These are phyloP conservation scores for Coremacera marginata DNA, from an alignment of 2,888 invertebrate species.

Conservation along the genomic window DNA sequence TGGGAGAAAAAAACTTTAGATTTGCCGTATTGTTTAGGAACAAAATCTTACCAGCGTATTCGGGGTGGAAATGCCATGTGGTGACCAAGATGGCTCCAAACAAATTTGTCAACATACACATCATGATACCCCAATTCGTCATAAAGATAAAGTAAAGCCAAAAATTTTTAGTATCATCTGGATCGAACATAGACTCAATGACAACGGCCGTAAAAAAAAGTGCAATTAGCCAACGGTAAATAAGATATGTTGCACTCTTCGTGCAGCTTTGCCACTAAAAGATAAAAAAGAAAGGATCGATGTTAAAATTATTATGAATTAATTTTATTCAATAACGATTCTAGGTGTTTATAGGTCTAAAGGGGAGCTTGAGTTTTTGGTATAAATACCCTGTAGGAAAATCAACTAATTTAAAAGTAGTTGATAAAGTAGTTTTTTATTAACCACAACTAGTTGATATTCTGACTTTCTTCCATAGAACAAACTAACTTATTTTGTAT, in stretches of 20 bases:
- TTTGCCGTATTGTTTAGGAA: not conserved
- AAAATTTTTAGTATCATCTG: slow-evolving; percentile 53
- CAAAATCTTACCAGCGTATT: slow-evolving; percentile 62
- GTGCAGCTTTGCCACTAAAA: slow-evolving; percentile 67
- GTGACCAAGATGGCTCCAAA: slow-evolving; percentile 64
- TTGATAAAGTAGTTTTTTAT: too few relatives aligned
- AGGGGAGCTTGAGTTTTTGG: too few relatives aligned
- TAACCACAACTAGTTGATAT: too few relatives aligned
- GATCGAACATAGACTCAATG: slow-evolving; percentile 60
- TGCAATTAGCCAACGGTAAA: slow-evolving; percentile 66
- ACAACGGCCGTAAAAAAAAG: slow-evolving; percentile 65
- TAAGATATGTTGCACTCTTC: slow-evolving; percentile 63
- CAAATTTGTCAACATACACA: slow-evolving; percentile 66
- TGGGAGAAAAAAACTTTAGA: slow-evolving; percentile 23
- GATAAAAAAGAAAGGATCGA: not conserved
- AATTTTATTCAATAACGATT: too few relatives aligned
- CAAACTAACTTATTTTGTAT: too few relatives aligned
- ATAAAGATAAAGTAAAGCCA: slow-evolving; percentile 68
- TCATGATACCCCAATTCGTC: slow-evolving; percentile 68
- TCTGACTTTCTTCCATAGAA: too few relatives aligned
- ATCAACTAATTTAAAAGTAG: too few relatives aligned
- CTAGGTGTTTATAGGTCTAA: too few relatives aligned
- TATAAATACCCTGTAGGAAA: too few relatives aligned
- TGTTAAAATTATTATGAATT: not conserved
- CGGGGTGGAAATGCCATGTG: slow-evolving; percentile 66